A percentile compares a stretch with the other conserved stretches of the same genome.
Evolutionary conservation across 2,113 vertebrate species (phyloP).

Genomic region (Nycticebus coucang): DNA sequence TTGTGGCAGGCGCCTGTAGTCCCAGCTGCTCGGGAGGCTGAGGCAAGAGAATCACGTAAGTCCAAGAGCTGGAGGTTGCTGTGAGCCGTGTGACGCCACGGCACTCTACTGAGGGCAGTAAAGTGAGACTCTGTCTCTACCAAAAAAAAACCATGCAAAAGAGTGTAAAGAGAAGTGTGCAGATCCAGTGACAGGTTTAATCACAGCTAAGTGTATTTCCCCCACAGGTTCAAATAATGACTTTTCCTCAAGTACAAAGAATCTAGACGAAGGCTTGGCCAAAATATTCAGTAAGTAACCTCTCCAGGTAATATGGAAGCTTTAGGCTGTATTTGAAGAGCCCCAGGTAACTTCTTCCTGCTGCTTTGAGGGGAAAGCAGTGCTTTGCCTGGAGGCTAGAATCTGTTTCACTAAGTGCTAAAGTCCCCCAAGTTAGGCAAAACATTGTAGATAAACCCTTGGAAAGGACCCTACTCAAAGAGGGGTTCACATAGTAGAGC

Average conservation of each 20-base stretch:
- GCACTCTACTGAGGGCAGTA: no score
- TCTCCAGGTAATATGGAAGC: no score
- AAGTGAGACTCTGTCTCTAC: no score
- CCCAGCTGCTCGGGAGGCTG: no score
- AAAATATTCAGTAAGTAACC: constrained; percentile 43
- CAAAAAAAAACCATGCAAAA: neutral
- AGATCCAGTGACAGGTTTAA: neutral
- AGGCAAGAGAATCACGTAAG: no score
- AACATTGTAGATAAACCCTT: neutral
- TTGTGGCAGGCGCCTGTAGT: no score
- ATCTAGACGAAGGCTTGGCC: neutral
- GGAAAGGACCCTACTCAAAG: neutral
- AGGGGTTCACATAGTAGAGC: neutral
- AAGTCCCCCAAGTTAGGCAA: neutral
- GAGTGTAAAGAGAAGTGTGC: neutral
- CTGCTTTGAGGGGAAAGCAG: neutral
- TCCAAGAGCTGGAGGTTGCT: no score
- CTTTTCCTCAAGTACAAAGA: neutral
- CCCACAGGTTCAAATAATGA: neutral
- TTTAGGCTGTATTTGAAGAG: neutral
- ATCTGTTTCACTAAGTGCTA: neutral
- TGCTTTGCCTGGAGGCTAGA: neutral
- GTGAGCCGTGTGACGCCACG: no score
- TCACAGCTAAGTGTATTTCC: neutral
- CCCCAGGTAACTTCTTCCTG: neutral